Evolutionary conservation across 2,797 vertebrate genomes (phyloP).

Genomic region (Schizopygopsis malacanthus): DNA sequence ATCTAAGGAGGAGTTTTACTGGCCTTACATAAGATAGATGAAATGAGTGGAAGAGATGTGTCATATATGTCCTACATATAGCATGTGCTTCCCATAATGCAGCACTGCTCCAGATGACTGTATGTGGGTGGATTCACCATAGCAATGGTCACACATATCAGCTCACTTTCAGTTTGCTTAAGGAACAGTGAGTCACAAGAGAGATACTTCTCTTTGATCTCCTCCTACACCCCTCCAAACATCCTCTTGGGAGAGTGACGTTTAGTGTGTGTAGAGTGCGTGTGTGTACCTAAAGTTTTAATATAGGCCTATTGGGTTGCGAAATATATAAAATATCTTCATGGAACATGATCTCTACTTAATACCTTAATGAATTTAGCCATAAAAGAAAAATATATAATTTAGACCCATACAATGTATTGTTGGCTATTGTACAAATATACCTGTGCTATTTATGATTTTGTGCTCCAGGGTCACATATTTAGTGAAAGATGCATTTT

Average conservation of each 20-base stretch:
- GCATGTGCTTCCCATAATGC: not conserved
- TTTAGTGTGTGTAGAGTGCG: not conserved
- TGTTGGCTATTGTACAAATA: too few species aligned
- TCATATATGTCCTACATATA: not conserved
- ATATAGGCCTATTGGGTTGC: too few species aligned
- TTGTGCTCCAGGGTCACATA: too few species aligned
- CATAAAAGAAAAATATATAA: too few species aligned
- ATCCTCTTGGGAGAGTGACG: not conserved
- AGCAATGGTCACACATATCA: not conserved
- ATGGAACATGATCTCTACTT: too few species aligned
- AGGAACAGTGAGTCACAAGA: not conserved
- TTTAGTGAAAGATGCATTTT: not conserved
- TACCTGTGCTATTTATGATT: too few species aligned
- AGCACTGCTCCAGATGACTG: slow-evolving; percentile 1
- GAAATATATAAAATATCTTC: too few species aligned
- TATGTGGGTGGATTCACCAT: slow-evolving; percentile 1
- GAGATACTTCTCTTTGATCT: slow-evolving; percentile 5
- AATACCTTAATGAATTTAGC: too few species aligned
- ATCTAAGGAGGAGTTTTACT: slow-evolving; percentile 20
- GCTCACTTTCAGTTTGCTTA: slow-evolving; percentile 23
- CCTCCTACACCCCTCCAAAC: not conserved
- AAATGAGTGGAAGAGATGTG: not conserved
- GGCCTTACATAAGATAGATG: not conserved
- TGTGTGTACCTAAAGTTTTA: not conserved
- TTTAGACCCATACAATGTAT: too few species aligned